Evolutionary conservation across 2,888 invertebrate species (phyloP).

Genomic region (Masnerella sp.): DNA sequence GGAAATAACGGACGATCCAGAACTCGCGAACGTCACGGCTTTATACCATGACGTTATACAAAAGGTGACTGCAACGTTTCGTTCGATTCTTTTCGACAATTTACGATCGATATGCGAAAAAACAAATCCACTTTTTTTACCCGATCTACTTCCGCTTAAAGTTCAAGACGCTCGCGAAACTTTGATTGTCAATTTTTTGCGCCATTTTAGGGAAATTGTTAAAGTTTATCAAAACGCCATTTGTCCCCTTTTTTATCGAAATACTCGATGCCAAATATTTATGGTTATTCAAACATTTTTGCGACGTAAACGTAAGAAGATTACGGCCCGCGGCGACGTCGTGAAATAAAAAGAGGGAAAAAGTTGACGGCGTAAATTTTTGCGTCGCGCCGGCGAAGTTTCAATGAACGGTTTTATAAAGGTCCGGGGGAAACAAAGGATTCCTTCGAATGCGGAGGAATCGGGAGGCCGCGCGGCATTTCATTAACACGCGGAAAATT

Average conservation of each 20-base stretch:
- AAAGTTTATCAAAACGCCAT: too few relatives aligned
- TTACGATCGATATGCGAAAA: constrained; percentile 7
- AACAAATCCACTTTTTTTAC: too few relatives aligned
- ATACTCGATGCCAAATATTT: too few relatives aligned
- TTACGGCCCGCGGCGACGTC: constrained; percentile 15
- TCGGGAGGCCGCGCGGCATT: constrained; percentile 31
- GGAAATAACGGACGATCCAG: constrained; percentile 52
- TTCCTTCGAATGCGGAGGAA: constrained; percentile 27
- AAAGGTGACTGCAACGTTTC: constrained; percentile 60
- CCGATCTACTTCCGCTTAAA: too few relatives aligned
- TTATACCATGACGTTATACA: constrained; percentile 68
- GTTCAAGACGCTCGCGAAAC: too few relatives aligned
- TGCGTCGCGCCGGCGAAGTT: constrained; percentile 18
- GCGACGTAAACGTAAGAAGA: constrained; percentile 33
- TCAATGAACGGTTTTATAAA: constrained; percentile 41
- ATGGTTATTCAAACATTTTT: too few relatives aligned
- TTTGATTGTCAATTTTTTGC: too few relatives aligned
- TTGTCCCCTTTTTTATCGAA: too few relatives aligned
- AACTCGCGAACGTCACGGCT: constrained; percentile 67
- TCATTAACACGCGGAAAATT: constrained; percentile 39
- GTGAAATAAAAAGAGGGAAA: constrained; percentile 14
- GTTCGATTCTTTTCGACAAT: not conserved
- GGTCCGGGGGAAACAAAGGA: constrained; percentile 40
- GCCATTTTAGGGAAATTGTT: too few relatives aligned
- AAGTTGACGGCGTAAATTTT: constrained; percentile 29